A percentile compares a stretch with the other conserved stretches of the same genome.
Evolutionary conservation across 2,797 vertebrate genomes (phyloP).

Genomic region (Furcifer pardalis): DNA sequence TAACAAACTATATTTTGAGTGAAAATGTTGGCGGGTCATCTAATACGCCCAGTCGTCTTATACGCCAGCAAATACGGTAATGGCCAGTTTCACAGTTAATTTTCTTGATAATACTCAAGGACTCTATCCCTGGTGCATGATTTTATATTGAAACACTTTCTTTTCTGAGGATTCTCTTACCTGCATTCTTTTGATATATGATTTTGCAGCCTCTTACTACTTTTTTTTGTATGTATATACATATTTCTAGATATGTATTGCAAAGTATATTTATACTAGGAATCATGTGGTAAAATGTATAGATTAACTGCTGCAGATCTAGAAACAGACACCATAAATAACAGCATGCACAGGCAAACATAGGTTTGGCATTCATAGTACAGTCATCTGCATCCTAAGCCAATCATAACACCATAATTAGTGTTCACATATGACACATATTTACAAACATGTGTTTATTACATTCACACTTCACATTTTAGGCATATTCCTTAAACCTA

Average conservation of each 20-base stretch:
- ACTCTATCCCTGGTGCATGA: not conserved
- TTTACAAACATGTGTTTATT: not conserved
- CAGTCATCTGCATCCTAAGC: not conserved
- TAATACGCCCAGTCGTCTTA: too few species aligned
- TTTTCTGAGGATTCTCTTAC: not conserved
- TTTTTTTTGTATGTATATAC: not conserved
- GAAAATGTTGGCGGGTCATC: too few species aligned
- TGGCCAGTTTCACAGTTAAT: slow-evolving; percentile 43
- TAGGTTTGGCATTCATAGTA: not conserved
- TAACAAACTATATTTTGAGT: too few species aligned
- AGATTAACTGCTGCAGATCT: not conserved
- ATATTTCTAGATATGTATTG: not conserved
- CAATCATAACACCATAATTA: not conserved
- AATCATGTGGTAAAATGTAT: slow-evolving; percentile 17
- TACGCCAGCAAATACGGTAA: too few species aligned
- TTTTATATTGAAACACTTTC: not conserved
- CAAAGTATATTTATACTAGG: not conserved
- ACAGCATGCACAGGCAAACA: not conserved
- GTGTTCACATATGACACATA: not conserved
- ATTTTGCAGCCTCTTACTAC: not conserved
- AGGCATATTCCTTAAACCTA: not conserved
- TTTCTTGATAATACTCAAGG: slow-evolving; percentile 21
- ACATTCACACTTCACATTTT: not conserved
- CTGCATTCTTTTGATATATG: slow-evolving; percentile 11
- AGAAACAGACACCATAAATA: not conserved